phyloP scores from a whole-genome alignment of 2,888 invertebrate genomes.

The Pyrocoelia pectoralis region DNA sequence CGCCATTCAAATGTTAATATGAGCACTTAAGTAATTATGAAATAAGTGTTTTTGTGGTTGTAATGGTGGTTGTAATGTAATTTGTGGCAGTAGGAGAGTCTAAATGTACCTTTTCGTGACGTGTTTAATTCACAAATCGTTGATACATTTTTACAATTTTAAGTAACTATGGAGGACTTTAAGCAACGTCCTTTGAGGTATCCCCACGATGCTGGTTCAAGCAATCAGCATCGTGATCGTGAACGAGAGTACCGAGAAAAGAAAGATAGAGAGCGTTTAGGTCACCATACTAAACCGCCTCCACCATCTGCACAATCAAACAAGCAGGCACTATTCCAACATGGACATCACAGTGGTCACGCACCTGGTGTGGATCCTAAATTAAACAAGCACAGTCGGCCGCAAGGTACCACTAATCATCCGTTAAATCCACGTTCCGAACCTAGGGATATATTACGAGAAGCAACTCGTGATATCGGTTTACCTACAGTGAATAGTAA shows the following conservation, averaged over 20 bases:
- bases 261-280: slow-evolving; percentile 68
- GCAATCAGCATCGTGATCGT: slow-evolving; percentile 61
- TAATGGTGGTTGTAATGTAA: too few species aligned
- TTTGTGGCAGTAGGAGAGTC: too few species aligned
- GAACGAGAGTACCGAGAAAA: slow-evolving; percentile 71
- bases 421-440: slow-evolving; percentile 41
- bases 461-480: slow-evolving; percentile 49
- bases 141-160: slow-evolving; percentile 19
- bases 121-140: too few species aligned
- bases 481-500: slow-evolving; percentile 24
- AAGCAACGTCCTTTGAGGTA: slow-evolving; percentile 52
- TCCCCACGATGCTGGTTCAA: slow-evolving; percentile 51
- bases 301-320: slow-evolving; percentile 35
- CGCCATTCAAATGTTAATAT: too few species aligned
- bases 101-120: too few species aligned
- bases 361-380: slow-evolving; percentile 52
- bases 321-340: slow-evolving; percentile 38
- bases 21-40: too few species aligned
- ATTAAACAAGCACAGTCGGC: slow-evolving; percentile 49
- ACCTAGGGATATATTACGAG: slow-evolving; percentile 53
- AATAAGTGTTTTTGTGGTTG: too few species aligned
- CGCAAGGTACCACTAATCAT: slow-evolving; percentile 41
- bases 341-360: slow-evolving; percentile 41
- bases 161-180: slow-evolving; percentile 40
- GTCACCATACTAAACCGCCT: slow-evolving; percentile 44